These are phyloP conservation scores for Deroplatys truncata DNA, from an alignment of 2,888 invertebrate species.

Conservation along the genomic window DNA sequence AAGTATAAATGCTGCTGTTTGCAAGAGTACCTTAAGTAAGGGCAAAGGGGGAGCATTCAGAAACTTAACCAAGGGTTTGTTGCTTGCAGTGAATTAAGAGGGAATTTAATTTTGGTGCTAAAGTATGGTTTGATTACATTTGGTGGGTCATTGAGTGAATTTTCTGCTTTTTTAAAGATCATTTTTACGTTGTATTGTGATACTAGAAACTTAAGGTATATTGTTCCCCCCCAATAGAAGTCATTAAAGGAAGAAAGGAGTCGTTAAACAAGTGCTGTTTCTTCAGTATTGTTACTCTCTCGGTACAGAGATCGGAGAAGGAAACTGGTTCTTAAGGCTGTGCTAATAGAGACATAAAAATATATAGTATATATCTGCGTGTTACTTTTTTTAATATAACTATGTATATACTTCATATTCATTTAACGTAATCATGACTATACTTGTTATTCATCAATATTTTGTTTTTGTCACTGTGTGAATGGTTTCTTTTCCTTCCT, in stretches of 20 bases:
- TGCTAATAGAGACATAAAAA: neutral
- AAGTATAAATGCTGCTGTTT: neutral
- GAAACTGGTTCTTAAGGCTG: conserved; percentile 2
- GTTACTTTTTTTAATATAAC: neutral
- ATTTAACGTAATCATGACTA: neutral
- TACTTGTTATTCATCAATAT: neutral
- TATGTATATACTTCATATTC: neutral
- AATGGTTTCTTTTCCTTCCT: neutral
- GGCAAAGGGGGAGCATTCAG: neutral
- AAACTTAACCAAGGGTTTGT: neutral
- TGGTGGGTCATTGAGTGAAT: neutral
- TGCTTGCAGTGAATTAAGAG: neutral
- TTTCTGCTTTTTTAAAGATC: neutral
- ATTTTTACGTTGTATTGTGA: neutral
- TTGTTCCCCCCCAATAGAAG: neutral
- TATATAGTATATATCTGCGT: neutral
- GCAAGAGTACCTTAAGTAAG: no score
- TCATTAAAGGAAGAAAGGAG: neutral
- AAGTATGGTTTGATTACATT: neutral
- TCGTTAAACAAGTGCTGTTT: neutral
- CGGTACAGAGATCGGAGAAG: neutral
- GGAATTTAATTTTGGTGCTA: neutral
- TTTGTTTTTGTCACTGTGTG: neutral
- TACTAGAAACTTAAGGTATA: neutral
- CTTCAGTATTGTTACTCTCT: neutral